Evolutionary conservation across 2,113 vertebrate species (phyloP).

Genomic region (Oryzias melastigma): DNA sequence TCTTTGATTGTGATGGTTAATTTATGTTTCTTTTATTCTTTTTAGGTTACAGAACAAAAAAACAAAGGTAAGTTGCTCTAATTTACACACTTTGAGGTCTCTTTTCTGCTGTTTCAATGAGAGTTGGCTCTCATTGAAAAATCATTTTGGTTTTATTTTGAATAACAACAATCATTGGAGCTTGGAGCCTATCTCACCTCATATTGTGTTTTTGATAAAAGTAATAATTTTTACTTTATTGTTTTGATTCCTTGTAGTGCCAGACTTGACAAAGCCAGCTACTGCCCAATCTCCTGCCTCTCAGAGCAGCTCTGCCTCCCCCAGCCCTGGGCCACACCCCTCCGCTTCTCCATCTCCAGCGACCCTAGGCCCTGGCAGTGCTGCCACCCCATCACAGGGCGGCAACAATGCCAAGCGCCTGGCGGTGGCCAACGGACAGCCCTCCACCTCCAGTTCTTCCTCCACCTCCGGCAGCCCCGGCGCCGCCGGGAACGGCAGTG

Average conservation of each 20-base stretch:
- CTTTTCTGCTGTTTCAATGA: neutral
- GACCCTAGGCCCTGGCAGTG: slow-evolving; percentile 89
- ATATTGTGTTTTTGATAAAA: neutral
- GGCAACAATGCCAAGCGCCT: slow-evolving; percentile 99
- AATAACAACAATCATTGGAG: no score
- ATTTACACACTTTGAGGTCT: neutral
- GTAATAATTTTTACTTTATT: neutral
- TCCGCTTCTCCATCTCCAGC: slow-evolving; percentile 83
- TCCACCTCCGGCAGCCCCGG: slow-evolving; percentile 57
- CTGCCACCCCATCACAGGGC: slow-evolving; percentile 94
- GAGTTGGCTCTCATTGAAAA: neutral
- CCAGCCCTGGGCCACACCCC: slow-evolving; percentile 97
- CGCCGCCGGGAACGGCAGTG: slow-evolving; percentile 63
- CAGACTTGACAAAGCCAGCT: slow-evolving; percentile 97
- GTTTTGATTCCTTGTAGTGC: slow-evolving; percentile 79
- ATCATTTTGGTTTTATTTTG: no score
- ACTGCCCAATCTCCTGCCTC: slow-evolving; percentile 85
- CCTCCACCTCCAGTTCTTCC: slow-evolving; percentile 79
- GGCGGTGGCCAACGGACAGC: slow-evolving; percentile 99
- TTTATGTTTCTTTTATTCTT: slow-evolving; percentile 10
- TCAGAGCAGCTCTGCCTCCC: slow-evolving; percentile 89
- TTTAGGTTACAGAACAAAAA: slow-evolving; percentile 98
- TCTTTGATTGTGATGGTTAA: neutral
- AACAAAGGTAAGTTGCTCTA: slow-evolving; percentile 91
- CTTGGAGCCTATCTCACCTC: no score